A percentile compares a stretch with the other conserved stretches of the same genome.
phyloP scores from a whole-genome alignment of 2,113 vertebrate species.

The Elanus axillaris region DNA sequence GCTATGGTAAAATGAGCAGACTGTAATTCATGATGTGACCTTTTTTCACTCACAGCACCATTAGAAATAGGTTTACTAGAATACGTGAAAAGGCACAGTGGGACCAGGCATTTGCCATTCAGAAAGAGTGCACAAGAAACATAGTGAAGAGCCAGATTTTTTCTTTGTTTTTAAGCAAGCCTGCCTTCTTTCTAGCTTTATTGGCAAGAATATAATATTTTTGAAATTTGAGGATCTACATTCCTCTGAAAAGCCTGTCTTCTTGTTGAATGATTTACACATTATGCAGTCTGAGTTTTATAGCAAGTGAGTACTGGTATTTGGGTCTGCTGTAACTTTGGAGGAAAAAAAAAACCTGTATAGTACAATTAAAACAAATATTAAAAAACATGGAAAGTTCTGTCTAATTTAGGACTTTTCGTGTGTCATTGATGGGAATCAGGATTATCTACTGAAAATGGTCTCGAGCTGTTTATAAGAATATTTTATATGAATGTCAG shows the following conservation, averaged over 20 bases:
- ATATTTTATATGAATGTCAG: background rate
- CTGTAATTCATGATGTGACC: background rate
- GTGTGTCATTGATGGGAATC: background rate
- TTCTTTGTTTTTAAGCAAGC: background rate
- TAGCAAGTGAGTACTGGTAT: background rate
- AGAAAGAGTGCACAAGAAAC: background rate
- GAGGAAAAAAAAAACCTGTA: background rate
- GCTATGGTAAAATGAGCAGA: background rate
- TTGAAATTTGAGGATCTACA: background rate
- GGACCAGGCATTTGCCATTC: background rate
- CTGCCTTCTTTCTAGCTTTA: background rate
- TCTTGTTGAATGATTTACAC: background rate
- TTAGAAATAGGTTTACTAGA: constrained; percentile 23
- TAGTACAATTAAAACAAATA: background rate
- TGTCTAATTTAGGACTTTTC: background rate
- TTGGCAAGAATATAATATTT: background rate
- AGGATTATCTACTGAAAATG: background rate
- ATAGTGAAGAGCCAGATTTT: background rate
- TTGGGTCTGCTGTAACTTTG: background rate
- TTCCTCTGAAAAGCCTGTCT: background rate
- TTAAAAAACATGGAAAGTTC: background rate
- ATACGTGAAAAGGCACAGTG: background rate
- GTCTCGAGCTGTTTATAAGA: background rate
- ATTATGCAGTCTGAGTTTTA: background rate
- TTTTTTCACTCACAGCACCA: background rate